Percentiles rank a stretch among this genome's conserved stretches.
Evolutionary conservation across 2,797 vertebrate species (phyloP).

Genomic region (Amphiprion clarkii): DNA sequence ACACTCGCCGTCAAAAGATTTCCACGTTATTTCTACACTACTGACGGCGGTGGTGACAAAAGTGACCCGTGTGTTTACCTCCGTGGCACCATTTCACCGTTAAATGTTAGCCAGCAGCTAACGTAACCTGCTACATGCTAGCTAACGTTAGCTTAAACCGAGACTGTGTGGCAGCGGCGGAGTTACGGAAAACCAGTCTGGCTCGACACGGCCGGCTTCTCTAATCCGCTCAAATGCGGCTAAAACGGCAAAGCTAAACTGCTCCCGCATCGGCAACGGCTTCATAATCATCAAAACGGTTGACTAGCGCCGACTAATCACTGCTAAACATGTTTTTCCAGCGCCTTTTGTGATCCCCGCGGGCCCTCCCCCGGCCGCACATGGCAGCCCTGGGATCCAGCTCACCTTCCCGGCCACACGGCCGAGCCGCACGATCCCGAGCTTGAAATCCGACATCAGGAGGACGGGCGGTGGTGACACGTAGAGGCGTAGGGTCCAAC

Average conservation of each 20-base stretch:
- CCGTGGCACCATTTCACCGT: neutral
- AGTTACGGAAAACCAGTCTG: conserved; percentile 51
- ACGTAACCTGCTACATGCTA: conserved; percentile 54
- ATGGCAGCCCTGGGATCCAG: conserved; percentile 83
- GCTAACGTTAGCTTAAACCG: conserved; percentile 71
- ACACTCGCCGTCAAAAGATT: neutral
- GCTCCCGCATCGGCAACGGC: neutral
- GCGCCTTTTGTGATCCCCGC: conserved; percentile 66
- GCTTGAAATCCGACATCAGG: conserved; percentile 98
- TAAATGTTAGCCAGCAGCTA: conserved; percentile 10
- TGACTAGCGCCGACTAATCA: neutral
- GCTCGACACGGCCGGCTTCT: conserved; percentile 67
- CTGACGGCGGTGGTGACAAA: neutral
- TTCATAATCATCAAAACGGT: neutral
- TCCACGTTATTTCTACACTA: neutral
- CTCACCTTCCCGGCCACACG: conserved; percentile 99
- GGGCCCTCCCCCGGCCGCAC: conserved; percentile 85
- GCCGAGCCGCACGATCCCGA: conserved; percentile 97
- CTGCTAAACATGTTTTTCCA: conserved; percentile 27
- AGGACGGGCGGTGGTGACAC: conserved; percentile 60
- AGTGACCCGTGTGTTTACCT: neutral
- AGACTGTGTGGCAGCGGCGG: conserved; percentile 54
- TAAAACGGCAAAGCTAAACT: conserved; percentile 21
- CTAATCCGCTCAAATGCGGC: conserved; percentile 57
- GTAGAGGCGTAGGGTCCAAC: conserved; percentile 58